These are phyloP conservation scores for Arvicanthis niloticus DNA, from an alignment of 2,113 vertebrate genomes.

Conservation along the genomic window DNA sequence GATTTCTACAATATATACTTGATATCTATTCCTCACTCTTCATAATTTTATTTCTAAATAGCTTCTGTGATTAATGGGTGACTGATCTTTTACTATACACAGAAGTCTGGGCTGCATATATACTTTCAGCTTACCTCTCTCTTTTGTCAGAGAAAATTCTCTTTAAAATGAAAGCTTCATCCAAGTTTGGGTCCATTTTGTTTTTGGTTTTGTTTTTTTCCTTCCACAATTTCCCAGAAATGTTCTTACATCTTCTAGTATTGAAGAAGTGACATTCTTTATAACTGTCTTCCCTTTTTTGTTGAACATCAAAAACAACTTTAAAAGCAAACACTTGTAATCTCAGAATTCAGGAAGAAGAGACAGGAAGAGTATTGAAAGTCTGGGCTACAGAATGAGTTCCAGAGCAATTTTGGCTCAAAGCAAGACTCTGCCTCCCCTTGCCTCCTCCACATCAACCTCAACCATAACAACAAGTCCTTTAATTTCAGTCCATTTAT, in stretches of 20 bases:
- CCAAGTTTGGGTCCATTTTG: constrained; percentile 14
- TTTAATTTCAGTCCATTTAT: constrained; percentile 17
- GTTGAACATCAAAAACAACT: constrained; percentile 5
- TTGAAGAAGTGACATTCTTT: background rate
- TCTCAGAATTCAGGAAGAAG: background rate
- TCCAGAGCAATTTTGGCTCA: background rate
- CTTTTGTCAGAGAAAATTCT: constrained; percentile 41
- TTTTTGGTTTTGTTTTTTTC: constrained; percentile 33
- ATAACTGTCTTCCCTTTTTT: background rate
- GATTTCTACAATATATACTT: background rate
- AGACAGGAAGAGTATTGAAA: background rate
- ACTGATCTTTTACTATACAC: background rate
- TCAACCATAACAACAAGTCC: background rate
- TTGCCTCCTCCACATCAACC: background rate
- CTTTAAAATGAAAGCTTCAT: constrained; percentile 19
- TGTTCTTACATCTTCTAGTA: constrained; percentile 14
- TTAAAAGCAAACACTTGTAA: background rate
- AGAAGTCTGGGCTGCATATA: background rate
- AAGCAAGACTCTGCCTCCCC: background rate
- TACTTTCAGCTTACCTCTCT: background rate
- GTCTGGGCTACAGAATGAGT: background rate
- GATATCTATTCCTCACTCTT: background rate
- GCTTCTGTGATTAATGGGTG: constrained; percentile 27
- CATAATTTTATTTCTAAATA: constrained; percentile 35
- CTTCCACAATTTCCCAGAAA: constrained; percentile 26